A percentile compares a stretch with the other conserved stretches of the same genome.
These are phyloP conservation scores for Leucophora obtusa DNA, from an alignment of 2,888 invertebrate species.

Conservation along the genomic window DNA sequence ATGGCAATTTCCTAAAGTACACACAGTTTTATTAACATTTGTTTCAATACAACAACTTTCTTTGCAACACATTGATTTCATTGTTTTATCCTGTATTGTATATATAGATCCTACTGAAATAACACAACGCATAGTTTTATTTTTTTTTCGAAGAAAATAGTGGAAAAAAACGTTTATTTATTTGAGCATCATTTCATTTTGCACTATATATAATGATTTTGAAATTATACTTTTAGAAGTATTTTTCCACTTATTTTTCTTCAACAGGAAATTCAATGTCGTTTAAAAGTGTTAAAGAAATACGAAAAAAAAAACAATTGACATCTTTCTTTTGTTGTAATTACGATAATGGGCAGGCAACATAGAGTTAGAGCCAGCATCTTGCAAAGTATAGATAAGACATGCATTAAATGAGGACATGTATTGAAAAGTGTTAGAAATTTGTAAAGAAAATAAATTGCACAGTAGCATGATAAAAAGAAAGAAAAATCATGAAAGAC, in stretches of 20 bases:
- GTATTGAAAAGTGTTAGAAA: neutral
- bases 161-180: conserved; percentile 49
- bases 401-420: neutral
- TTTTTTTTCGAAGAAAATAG: conserved; percentile 10
- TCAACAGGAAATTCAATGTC: conserved; percentile 28
- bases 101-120: conserved; percentile 27
- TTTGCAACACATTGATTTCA: conserved; percentile 53
- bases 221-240: conserved; percentile 49
- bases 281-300: conserved; percentile 33
- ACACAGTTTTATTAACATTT: conserved; percentile 67
- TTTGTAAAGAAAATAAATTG: neutral
- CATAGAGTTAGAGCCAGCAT: conserved; percentile 36
- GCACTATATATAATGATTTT: conserved; percentile 58
- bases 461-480: neutral
- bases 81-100: neutral
- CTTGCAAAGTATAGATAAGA: conserved; percentile 2
- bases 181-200: conserved; percentile 58
- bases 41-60: conserved; percentile 55
- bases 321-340: conserved; percentile 55
- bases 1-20: conserved; percentile 76
- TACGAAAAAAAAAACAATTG: conserved; percentile 49
- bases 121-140: conserved; percentile 40
- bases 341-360: conserved; percentile 59
- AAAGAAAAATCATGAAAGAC: no score
- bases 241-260: neutral